Conservation (phyloP, 2,797 vertebrate species). For the Podargus strigoides region DNA sequence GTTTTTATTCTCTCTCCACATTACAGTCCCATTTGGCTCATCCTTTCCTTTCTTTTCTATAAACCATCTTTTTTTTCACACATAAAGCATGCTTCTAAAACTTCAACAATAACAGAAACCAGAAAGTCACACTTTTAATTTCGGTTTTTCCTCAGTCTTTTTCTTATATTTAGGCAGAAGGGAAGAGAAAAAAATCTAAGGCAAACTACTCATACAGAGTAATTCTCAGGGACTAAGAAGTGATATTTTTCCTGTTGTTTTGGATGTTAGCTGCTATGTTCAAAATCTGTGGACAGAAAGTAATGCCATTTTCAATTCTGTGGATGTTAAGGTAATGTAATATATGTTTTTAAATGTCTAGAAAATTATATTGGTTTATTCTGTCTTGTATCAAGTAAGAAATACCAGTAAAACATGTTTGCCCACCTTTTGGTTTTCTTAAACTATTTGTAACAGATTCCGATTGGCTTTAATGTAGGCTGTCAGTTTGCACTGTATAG, state of each 20-base stretch:
- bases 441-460: not conserved
- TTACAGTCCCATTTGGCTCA: constrained; percentile 36
- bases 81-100: constrained; percentile 21
- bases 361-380: not conserved
- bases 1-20: constrained; percentile 37
- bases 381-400: not conserved
- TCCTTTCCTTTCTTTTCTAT: not conserved
- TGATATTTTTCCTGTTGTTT: not conserved
- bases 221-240: not conserved
- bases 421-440: not conserved
- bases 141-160: not conserved
- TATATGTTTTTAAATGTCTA: not conserved
- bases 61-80: constrained; percentile 27
- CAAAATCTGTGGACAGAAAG: not conserved
- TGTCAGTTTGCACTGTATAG: not conserved
- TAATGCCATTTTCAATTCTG: not conserved
- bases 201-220: not conserved
- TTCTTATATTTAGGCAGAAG: not conserved
- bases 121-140: not conserved
- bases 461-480: not conserved
- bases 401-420: not conserved
- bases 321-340: not conserved
- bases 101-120: not conserved
- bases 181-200: not conserved
- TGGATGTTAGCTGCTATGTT: not conserved